Base-by-base conservation (phyloP, 2,797 vertebrate species). In the Glossophaga mutica region DNA sequence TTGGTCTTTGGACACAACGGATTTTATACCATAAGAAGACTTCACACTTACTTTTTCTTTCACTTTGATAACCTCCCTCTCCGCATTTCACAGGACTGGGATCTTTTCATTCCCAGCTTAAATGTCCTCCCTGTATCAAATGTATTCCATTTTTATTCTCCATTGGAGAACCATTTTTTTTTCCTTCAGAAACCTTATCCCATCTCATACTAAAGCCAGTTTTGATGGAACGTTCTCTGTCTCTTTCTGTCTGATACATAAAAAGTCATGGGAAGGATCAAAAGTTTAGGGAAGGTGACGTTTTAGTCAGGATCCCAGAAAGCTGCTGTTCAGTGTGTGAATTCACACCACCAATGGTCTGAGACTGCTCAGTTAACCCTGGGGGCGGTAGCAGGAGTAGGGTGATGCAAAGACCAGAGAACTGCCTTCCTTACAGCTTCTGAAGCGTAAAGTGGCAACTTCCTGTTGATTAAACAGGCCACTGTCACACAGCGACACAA, bases 381-480 rank as follows among this genome's bases (percentile, higher is more conserved):
- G 21, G 71, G 78, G 95, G 76, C 50, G 21, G 52, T 21, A 19
- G 55, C 7, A 7, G 7, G 52, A 7, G 52, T 52, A 6, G 19
- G 21, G 21, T n/a, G n/a, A n/a, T 3, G 59, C 39, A 21, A 89
- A 71, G 18, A 22, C 15, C 11, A 22, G 73, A 87, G 44, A 87
- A 82, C 26, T 24, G 22, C 37, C 48, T 39, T 62, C 52, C 29
- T 52, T 95, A 39, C 37, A 88, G 29, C 93, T 74, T 97, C 95
- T 11, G 89, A 94, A 55, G 42, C 18, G 42, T 71, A 42, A 44
- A 76, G 89, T 18, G 67, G 59, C 48, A 96, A 85, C 34, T 18
- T 91, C 71, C 73, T 22, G 12, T 48, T 87, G 84, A 93, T 87
- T 70, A 89, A 79, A 92, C 24, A 96, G 78, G 88, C 92, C 92